These are phyloP conservation scores for Helogale parvula DNA, from an alignment of 2,113 vertebrate species.

Conservation along the genomic window DNA sequence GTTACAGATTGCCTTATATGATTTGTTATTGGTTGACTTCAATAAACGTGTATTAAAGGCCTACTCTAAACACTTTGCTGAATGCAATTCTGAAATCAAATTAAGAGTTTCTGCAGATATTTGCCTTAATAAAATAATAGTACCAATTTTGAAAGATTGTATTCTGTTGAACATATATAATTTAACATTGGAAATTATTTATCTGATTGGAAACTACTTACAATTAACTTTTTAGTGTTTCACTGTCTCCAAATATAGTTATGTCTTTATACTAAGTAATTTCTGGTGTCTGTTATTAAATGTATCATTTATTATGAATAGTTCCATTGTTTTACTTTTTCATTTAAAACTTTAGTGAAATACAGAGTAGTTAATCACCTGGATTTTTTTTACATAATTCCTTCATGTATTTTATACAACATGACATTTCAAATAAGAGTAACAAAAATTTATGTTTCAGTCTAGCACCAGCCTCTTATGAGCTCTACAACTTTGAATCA, in stretches of 20 bases:
- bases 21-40: neutral
- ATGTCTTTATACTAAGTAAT: neutral
- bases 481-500: neutral
- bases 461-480: neutral
- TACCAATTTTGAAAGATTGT: neutral
- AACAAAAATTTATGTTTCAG: neutral
- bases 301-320: neutral
- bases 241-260: neutral
- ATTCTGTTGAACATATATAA: neutral
- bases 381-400: neutral
- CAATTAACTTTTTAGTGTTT: neutral
- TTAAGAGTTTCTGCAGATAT: neutral
- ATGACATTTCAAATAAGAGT: neutral
- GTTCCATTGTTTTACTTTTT: neutral
- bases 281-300: neutral
- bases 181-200: neutral
- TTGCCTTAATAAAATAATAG: neutral
- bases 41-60: neutral
- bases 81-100: neutral
- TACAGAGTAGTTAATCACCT: neutral
- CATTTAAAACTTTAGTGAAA: neutral
- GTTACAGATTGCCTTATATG: neutral
- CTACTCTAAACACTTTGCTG: neutral
- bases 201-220: neutral
- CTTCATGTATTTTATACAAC: neutral